Evolutionary conservation across 1,140 invertebrate species (phyloP).

Genomic region (Adelges cooleyi): DNA sequence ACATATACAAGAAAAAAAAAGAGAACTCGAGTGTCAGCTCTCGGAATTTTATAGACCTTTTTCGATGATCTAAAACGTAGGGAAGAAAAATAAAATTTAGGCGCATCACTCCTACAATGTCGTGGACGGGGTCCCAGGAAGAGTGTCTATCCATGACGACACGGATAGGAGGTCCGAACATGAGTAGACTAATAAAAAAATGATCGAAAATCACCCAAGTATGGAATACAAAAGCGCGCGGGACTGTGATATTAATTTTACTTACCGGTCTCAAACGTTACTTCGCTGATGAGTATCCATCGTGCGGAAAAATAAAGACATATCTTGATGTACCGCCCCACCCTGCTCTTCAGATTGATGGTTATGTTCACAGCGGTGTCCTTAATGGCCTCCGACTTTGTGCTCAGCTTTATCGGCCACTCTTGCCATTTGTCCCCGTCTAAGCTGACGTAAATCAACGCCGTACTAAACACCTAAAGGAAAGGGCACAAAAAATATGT

Average conservation of each 20-base stretch:
- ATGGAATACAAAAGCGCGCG: no score
- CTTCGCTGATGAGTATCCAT: constrained; percentile 82
- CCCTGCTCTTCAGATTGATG: constrained; percentile 59
- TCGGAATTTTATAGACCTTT: no score
- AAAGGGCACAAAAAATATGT: constrained; percentile 25
- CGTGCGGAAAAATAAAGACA: constrained; percentile 66
- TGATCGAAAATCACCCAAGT: no score
- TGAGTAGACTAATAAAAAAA: no score
- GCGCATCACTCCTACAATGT: no score
- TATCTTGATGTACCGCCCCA: constrained; percentile 64
- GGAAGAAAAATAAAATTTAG: no score
- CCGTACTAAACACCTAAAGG: constrained; percentile 54
- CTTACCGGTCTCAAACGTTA: constrained; percentile 66
- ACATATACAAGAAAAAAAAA: no score
- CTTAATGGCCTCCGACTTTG: constrained; percentile 33
- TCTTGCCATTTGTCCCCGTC: constrained; percentile 61
- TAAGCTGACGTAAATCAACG: constrained; percentile 62
- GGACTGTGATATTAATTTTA: constrained; percentile 25
- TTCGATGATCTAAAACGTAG: no score
- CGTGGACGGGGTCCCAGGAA: no score
- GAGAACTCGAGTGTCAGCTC: no score
- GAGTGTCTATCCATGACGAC: no score
- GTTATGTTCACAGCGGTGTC: constrained; percentile 45
- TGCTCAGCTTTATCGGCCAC: constrained; percentile 40
- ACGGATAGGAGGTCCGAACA: no score